Base-by-base conservation (phyloP, 2,797 vertebrate genomes). In the Caiman crocodilus region DNA sequence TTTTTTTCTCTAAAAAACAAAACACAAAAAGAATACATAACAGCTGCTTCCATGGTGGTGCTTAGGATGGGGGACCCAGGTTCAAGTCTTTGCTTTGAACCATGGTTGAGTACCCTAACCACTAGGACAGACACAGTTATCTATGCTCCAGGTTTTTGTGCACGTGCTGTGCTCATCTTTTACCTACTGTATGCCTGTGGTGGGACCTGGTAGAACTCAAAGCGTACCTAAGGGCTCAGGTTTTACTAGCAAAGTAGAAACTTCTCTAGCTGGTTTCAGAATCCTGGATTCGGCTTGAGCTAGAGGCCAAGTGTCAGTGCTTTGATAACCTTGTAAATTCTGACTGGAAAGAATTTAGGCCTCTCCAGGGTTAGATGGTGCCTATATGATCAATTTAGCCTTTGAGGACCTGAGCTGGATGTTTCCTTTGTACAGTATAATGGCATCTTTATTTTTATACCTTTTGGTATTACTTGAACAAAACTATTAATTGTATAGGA, bases 181-280 rank as follows among this genome's bases (percentile, higher is more conserved):
- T 3, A 50, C 42, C 42, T 50, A 50, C 42, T 50, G 42, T 50
- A 50, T 3, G 9, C 42, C 10, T 50, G n/a, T n/a, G 67, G 69
- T 91, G 87, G 64, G 75, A 8, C 57, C 25, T 57, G 35, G 14
- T 16, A 20, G 8, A 32, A 12, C 4, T 4, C 28, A 79, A 56
- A 87, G 55, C 1, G 26, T 20, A 4, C 32, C 87, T 21, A 26
- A 73, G 79, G 30, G 63, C 57, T 23, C 0, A 0, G 55, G 23
- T 82, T 13, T 42, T 77, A 0, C 32, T 61, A 55, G 60, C 69
- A 86, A 81, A 82, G 82, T 18, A 76, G 61, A 35, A 7, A 3
- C 20, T 78, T 21, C 77, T 23, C 81, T 87, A 59, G 56, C 2
- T 2, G 23, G 11, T 55, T 82, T 57, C 85, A 67, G 81, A 32